Evolutionary conservation across 2,113 vertebrate genomes (phyloP), one percentile per base, ranked within the genome.

Genomic region (Aegotheles bennettii): DNA sequence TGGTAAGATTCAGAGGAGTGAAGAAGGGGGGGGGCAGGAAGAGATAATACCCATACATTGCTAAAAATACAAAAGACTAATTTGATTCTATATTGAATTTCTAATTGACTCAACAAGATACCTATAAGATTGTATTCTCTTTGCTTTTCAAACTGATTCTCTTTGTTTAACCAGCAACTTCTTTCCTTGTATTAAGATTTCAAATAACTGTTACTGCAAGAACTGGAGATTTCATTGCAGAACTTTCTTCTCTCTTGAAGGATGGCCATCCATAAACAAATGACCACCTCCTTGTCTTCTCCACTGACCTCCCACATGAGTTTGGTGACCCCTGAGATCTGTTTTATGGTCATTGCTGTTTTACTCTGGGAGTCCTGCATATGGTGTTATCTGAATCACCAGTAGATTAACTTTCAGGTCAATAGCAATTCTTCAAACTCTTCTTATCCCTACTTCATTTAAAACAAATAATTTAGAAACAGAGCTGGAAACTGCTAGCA

Each of bases 271-370:
- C 70, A 79, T n/a, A 82, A 95, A 84, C 33, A 90, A 91, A 79
- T 8, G 13, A 50, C 26, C 64, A 89, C 23, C 13, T 87, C 84
- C 85, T 51, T 28, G 28, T 87, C 61, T 65, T 77, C 45, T 94
- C 28, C 50, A 33, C 17, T 82, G 84, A 94, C 94, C 84, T 93
- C 45, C 42, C 29, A 57, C 26, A 16, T 40, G 63, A 59, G 79
- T 95, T 77, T 89, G 59, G 50, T 91, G 91, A 94, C 59, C 87
- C 67, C 87, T 80, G 70, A 95, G 82, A 84, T 86, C 63, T 69
- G 38, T 54, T 91, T 95, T 95, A 94, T 69, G 65, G 84, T 87
- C 81, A 74, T 3, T 95, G 75, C 81, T 93, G 70, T 93, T 94
- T 85, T 65, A 87, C 61, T 75, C 14, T 8, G 31, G 65, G 31